Evolutionary conservation across 2,888 invertebrate species (phyloP).

Genomic region (Agrochola lychnidis): DNA sequence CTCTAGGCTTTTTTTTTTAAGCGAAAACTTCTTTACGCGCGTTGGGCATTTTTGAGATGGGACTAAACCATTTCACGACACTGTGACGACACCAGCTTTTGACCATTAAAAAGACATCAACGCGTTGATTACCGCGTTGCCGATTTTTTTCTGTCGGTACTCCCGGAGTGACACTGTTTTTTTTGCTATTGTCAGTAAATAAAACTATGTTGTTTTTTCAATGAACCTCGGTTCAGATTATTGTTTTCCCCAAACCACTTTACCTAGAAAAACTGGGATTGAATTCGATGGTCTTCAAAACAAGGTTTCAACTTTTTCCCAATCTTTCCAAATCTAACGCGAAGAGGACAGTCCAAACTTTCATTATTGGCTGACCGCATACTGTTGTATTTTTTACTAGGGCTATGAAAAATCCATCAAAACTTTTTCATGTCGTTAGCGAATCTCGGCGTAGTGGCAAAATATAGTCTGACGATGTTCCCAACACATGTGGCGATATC

Average conservation of each 20-base stretch:
- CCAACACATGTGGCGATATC: slow-evolving; percentile 69
- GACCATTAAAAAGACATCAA: no score
- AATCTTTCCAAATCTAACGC: slow-evolving; percentile 60
- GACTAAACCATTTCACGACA: no score
- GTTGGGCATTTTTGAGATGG: no score
- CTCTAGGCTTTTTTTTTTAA: neutral
- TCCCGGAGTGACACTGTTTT: neutral
- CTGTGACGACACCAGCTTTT: no score
- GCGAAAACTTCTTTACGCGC: no score
- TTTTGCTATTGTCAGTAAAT: neutral
- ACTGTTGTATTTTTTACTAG: slow-evolving; percentile 79
- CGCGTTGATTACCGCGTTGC: no score
- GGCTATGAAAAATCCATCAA: slow-evolving; percentile 85
- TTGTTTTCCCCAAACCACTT: neutral
- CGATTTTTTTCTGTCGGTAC: no score
- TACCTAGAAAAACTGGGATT: slow-evolving; percentile 1
- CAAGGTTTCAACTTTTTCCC: slow-evolving; percentile 47
- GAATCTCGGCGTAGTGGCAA: slow-evolving; percentile 73
- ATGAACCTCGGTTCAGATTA: slow-evolving; percentile 6
- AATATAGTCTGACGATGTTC: slow-evolving; percentile 71
- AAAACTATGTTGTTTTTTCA: neutral
- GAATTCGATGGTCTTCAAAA: slow-evolving; percentile 28
- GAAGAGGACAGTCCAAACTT: slow-evolving; percentile 73
- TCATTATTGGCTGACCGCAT: slow-evolving; percentile 79
- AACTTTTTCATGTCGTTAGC: slow-evolving; percentile 87